Conservation (phyloP, 2,113 vertebrate genomes). For the Fregata magnificens region DNA sequence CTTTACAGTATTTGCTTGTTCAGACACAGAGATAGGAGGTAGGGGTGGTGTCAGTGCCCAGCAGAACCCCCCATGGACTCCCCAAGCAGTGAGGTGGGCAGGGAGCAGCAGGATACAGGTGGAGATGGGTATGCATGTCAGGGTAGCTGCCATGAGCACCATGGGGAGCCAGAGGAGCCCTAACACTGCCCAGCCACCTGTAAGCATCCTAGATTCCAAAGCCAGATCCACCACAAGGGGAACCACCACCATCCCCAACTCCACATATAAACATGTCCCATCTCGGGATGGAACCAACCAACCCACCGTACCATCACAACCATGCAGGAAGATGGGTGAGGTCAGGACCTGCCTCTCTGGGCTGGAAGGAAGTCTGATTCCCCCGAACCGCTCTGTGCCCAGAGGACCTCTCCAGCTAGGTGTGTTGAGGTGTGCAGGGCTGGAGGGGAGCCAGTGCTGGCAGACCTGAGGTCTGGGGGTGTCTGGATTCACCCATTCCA, state of each 20-base stretch:
- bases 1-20: background rate
- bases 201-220: background rate
- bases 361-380: background rate
- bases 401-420: background rate
- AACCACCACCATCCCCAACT: background rate
- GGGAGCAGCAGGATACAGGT: background rate
- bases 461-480: background rate
- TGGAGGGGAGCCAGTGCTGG: background rate
- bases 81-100: background rate
- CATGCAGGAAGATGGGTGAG: background rate
- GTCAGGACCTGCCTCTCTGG: background rate
- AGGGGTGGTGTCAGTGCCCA: background rate
- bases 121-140: too few species aligned
- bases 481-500: background rate
- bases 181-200: background rate
- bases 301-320: background rate
- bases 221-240: background rate
- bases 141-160: background rate
- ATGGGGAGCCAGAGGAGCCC: background rate
- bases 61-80: background rate
- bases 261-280: background rate
- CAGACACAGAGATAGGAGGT: background rate
- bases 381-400: background rate
- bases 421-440: background rate
- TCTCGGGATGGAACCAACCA: background rate